Conservation (phyloP, 2,113 vertebrate genomes). For the Nothocercus nigrocapillus region DNA sequence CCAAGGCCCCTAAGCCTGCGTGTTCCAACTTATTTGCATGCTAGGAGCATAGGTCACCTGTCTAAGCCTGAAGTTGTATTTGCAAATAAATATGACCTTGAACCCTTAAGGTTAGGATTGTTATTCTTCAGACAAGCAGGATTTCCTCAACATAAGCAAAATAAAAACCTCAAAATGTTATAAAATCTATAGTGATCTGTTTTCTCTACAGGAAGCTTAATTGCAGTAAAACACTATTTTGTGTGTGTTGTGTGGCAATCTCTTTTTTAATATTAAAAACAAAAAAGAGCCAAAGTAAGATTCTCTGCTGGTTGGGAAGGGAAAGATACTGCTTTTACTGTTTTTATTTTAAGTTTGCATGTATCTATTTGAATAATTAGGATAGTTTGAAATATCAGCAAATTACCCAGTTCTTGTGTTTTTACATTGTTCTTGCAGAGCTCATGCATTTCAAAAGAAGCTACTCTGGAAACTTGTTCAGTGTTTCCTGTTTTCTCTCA, state of each 20-base stretch:
- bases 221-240: neutral
- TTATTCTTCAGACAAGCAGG: neutral
- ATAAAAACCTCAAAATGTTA: neutral
- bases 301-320: neutral
- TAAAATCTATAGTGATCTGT: neutral
- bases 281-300: neutral
- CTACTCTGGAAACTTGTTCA: neutral
- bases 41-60: neutral
- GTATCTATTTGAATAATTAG: neutral
- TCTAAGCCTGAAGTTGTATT: neutral
- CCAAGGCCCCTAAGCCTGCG: neutral
- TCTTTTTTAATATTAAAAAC: neutral
- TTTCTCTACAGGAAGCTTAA: neutral
- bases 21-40: neutral
- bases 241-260: neutral
- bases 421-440: neutral
- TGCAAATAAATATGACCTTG: neutral
- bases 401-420: neutral
- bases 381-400: neutral
- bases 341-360: neutral
- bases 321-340: neutral
- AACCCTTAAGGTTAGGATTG: neutral
- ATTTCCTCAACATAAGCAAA: neutral
- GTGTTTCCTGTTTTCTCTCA: neutral
- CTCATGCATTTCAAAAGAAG: neutral